Percentiles rank a stretch among this genome's conserved stretches.
Evolutionary conservation across 2,113 vertebrate species (phyloP).

Genomic region (Callionymus lyra): DNA sequence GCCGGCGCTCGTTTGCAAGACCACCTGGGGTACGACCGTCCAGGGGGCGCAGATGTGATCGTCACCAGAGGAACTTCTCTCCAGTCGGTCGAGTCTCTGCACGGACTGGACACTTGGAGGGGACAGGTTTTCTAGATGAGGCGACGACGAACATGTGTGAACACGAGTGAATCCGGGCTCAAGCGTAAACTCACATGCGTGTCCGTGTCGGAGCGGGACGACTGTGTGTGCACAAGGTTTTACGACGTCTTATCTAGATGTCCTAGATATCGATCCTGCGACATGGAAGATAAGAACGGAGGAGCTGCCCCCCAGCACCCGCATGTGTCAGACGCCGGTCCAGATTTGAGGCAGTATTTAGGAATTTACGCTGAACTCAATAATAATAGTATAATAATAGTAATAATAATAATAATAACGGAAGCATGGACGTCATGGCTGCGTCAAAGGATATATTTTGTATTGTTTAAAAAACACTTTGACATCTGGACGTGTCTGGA

Average conservation of each 20-base stretch:
- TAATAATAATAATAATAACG: no score
- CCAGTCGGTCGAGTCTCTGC: no score
- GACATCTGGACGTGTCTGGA: no score
- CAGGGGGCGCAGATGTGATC: constrained; percentile 54
- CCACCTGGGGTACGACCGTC: constrained; percentile 44
- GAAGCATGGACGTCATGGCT: no score
- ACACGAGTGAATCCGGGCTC: no score
- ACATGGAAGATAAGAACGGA: constrained; percentile 61
- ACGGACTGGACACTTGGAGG: no score
- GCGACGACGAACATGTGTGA: no score
- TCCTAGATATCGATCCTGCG: constrained; percentile 64
- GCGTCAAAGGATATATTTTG: no score
- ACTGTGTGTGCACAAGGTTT: constrained; percentile 40
- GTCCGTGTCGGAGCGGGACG: constrained; percentile 25
- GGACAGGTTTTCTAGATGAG: no score
- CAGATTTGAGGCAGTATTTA: constrained; percentile 20
- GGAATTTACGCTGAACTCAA: constrained; percentile 3
- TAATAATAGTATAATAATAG: no score
- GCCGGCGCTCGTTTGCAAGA: constrained; percentile 48
- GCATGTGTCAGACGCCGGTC: constrained; percentile 24
- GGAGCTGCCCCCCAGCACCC: constrained; percentile 36
- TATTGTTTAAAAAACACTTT: no score
- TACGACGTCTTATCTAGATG: constrained; percentile 60
- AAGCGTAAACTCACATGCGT: not conserved
- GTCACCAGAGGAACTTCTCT: constrained; percentile 35